Base-by-base conservation (phyloP, 2,113 vertebrate species). In the Neolamprologus hecqui region DNA sequence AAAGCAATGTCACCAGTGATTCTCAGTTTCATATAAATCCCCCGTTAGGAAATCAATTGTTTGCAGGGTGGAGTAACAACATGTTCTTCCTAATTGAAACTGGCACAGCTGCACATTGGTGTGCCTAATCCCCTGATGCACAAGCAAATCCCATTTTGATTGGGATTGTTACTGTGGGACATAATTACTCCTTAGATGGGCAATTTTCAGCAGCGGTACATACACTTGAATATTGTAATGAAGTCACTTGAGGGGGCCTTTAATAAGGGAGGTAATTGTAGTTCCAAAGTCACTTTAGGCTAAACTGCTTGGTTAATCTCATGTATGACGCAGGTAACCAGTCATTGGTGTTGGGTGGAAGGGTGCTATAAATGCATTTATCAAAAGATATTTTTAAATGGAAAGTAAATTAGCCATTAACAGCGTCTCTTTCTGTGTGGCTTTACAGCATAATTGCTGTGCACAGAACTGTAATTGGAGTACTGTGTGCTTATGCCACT, bases 161-260 rank as follows among this genome's bases (percentile, higher is more conserved):
- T 35, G 31, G 54, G 89, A 87, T 77, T 86, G 82, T 88, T 83
- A 51, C 89, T 19, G 54, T 83, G 33, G 4, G 28, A 81, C 88
- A 92, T 95, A 92, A 94, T 94, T 88, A 86, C 73, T 81, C 70
- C 31, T 80, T 31, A 81, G 87, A 93, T 84, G 86, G 88, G 90
- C 68, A 81, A 82, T 87, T 87, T 85, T 84, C 83, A 53, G 55
- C 3, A 13, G 42, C n/a, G 33, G 84, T 79, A 19, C 70, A 49
- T 60, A 53, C 45, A 83, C 88, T 58, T 84, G 55, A 90, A 88
- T 90, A 92, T 89, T 81, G 40, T 86, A 90, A 95, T 92, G 70
- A 87, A 88, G 90, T 70, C 85, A 58, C 82, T 55, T 4, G 70
- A 81, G 63, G 90, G 40, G 88, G 42, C 68, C 55, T 82, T 84